Evolutionary conservation across 2,888 invertebrate species (phyloP), one percentile per base, ranked within the genome.

Genomic region (Agrochola litura): DNA sequence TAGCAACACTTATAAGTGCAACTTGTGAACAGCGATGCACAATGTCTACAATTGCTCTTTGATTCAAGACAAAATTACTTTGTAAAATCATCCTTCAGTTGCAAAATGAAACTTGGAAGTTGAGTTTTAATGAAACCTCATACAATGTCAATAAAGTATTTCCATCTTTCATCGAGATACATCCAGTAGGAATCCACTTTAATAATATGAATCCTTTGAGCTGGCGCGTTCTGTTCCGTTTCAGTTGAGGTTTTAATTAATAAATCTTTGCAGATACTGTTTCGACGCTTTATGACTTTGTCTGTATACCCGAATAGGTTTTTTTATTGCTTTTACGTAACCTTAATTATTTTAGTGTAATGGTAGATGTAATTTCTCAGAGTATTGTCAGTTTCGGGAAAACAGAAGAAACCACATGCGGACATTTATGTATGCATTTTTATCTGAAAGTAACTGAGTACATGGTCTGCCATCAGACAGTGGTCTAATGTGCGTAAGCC

Each of bases 121-220:
- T 22, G 10, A 60, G 49, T 64, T 84, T 76, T 75, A 77, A 81
- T 77, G 41, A 77, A 74, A 77, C 58, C 52, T 66, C 63, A 79
- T 60, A 63, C 41, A 72, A 73, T 41, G 67, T 71, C 66, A 75
- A 79, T 74, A 67, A 64, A 79, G 63, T 64, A 73, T 60, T 78
- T 81, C 61, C 49, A 68, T 46, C 22, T 46, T 43, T 80, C 30
- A 46, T 54, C 25, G 54, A 71, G 37, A 41, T 41, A 79, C 19
- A 81, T 49, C 37, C 56, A 73, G 65, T 61, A 65, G 12, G 52
- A 85, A 78, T 75, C 56, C 65, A 85, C 73, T 81, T 77, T 85
- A 76, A 85, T 85, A 76, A 85, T 76, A 64, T 76, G 78, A 76
- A 73, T 83, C 86, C 76, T 79, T 86, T 83, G 83, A 77, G 72